Conservation (phyloP, 2,797 vertebrate genomes). For the Molossus alvarezi region DNA sequence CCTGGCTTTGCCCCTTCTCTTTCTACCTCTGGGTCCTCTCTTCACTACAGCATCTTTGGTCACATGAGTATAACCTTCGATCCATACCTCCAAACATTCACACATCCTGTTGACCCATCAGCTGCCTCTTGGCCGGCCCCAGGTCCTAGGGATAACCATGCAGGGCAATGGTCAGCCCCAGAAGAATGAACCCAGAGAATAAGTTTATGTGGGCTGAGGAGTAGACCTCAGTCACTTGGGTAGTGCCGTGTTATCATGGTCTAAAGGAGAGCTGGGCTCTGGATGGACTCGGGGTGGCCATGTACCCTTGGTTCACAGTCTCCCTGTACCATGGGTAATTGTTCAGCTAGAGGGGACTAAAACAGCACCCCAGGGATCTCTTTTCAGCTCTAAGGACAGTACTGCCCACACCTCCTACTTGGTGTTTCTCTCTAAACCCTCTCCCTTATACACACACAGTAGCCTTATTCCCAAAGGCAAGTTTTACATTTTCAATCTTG, state of each 20-base stretch:
- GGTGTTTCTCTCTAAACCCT: neutral
- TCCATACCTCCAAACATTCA: neutral
- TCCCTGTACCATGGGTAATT: neutral
- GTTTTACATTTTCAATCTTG: conserved; percentile 3
- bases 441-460: no score
- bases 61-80: neutral
- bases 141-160: neutral
- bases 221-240: neutral
- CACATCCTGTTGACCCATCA: neutral
- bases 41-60: neutral
- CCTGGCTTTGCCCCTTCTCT: neutral
- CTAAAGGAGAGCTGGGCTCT: neutral
- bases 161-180: neutral
- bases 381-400: neutral
- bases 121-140: neutral
- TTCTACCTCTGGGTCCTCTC: neutral
- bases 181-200: neutral
- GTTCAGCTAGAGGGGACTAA: neutral
- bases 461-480: neutral
- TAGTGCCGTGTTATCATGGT: neutral
- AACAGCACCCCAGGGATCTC: neutral
- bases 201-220: neutral
- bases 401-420: neutral
- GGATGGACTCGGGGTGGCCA: neutral
- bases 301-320: accelerated